Evolutionary conservation across 2,888 invertebrate species (phyloP).

Genomic region (Tineola bisselliella): DNA sequence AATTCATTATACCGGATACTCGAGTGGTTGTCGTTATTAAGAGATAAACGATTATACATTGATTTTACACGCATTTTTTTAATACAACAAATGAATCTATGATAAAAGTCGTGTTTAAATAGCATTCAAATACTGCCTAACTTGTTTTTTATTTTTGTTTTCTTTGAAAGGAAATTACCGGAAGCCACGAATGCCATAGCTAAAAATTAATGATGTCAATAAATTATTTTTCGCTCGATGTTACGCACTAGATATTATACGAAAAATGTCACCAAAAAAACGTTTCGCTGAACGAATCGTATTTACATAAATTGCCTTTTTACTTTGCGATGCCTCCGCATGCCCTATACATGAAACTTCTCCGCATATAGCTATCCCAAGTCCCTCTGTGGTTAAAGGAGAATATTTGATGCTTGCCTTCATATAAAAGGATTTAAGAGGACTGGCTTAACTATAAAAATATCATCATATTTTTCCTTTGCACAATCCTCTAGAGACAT

Average conservation of each 20-base stretch:
- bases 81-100: too few relatives aligned
- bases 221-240: background rate
- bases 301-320: constrained; percentile 17
- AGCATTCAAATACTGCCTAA: too few relatives aligned
- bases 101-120: too few relatives aligned
- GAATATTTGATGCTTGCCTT: constrained; percentile 24
- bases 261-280: constrained; percentile 16
- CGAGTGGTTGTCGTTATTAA: too few relatives aligned
- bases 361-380: background rate
- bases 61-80: too few relatives aligned
- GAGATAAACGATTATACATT: too few relatives aligned
- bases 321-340: constrained; percentile 22
- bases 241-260: background rate
- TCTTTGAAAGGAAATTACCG: background rate
- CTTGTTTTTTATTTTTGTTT: too few relatives aligned
- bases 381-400: constrained; percentile 20
- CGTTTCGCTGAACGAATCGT: background rate
- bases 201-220: background rate
- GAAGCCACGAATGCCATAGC: background rate
- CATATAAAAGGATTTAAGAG: background rate
- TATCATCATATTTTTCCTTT: background rate
- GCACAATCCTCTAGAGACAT: background rate
- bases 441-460: background rate
- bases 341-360: constrained; percentile 22
- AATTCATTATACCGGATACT: too few relatives aligned